Base-by-base conservation (phyloP, 2,113 vertebrate species). In the Corythaeola cristata region DNA sequence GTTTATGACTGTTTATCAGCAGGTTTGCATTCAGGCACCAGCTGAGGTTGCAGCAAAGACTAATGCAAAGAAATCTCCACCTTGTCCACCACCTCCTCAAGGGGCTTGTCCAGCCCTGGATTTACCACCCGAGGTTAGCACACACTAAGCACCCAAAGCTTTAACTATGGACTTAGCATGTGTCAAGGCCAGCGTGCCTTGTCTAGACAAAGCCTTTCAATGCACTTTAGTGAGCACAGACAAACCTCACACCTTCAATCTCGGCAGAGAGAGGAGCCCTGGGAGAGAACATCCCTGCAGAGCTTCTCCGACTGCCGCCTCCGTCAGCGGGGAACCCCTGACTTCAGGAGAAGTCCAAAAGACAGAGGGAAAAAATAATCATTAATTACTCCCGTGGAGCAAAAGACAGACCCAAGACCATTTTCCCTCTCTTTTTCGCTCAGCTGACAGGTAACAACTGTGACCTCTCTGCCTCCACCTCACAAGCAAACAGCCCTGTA, bases 281-380 rank as follows among this genome's bases (percentile, higher is more conserved):
- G n/a, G 37, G 14, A 55, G 47, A 67, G 3, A 58, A 24, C 77
- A 63, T 27, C 24, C 58, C 20, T 4, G 1, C 26, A 64, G 55
- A 60, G 64, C 53, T 62, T 23, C 82, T 58, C 55, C 0, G 1
- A 28, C 30, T 49, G 27, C 59, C 3, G 0, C 39, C 37, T 23
- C 26, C 2, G 0, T 23, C 0, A 0, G 20, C 2, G 0, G 20
- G 12, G 22, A 72, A 18, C 12, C 6, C 8, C 2, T 0, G 12
- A 32, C 37, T 59, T 72, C 35, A 52, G 47, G 44, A 71, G 27
- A 58, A 6, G 52, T 41, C 71, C 44, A 0, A 85, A 74, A 67
- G 44, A 35, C 1, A 2, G 41, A 3, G 2, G 9, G 11, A 4
- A 11, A 19, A 9, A 18, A 6, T 49, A 32, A 60, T 18, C 24